Evolutionary conservation across 2,113 vertebrate genomes (phyloP).

Genomic region (Ascaphus truei): DNA sequence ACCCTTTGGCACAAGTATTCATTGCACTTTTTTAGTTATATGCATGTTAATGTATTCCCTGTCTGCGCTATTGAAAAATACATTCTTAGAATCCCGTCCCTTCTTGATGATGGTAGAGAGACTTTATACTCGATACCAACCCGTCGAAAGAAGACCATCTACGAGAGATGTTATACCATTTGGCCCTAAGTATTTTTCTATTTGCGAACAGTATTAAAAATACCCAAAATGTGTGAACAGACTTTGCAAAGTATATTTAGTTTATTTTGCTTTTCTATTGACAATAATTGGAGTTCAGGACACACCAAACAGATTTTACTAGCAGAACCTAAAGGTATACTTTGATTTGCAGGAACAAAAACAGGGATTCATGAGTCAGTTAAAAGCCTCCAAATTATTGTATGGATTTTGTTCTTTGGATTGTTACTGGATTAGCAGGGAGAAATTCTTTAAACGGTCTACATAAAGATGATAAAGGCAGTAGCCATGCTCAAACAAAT

Average conservation of each 20-base stretch:
- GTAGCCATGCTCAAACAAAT: not conserved
- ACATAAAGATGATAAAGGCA: conserved; percentile 11
- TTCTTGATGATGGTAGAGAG: not conserved
- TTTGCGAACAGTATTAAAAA: not conserved
- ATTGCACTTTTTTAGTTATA: not conserved
- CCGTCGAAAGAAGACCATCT: too few relatives aligned
- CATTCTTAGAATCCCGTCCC: not conserved
- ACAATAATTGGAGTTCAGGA: too few relatives aligned
- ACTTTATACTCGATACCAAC: too few relatives aligned
- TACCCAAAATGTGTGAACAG: not conserved
- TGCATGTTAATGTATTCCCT: not conserved
- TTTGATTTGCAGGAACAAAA: not conserved
- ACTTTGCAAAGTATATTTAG: not conserved
- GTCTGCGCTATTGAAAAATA: not conserved
- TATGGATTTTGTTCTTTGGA: conserved; percentile 17
- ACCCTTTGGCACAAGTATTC: too few relatives aligned
- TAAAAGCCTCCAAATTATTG: conserved; percentile 12
- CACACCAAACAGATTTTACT: not conserved
- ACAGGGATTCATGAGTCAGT: not conserved
- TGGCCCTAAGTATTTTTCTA: not conserved
- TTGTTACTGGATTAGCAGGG: conserved; percentile 8
- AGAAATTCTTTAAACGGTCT: not conserved
- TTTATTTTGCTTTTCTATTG: not conserved
- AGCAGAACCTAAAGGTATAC: not conserved
- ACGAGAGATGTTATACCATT: not conserved